Base-by-base conservation (phyloP, 2,113 vertebrate genomes). In the Aldabrachelys gigantea region DNA sequence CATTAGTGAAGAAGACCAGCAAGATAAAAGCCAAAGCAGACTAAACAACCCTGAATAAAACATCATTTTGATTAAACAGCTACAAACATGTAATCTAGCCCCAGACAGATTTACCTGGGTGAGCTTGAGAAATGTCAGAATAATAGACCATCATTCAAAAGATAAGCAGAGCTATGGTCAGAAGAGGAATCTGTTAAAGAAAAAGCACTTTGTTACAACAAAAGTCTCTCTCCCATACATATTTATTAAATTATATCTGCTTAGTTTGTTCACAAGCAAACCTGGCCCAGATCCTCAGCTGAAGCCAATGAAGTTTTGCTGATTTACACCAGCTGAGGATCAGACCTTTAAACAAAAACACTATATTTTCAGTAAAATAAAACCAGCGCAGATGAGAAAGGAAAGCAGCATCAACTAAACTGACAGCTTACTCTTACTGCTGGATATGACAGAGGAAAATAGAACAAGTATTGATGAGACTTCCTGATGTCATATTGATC, bases 21-120 rank as follows among this genome's bases (percentile, higher is more conserved):
- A 82, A 94, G 87, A 95, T 89, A 88, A 97, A 96, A 94, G 89
- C 35, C 88, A 85, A 62, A 89, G 38, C 17, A 85, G 75, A 92
- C 75, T 50, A n/a, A 91, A 92, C 54, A 41, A 13, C n/a, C 88
- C 78, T 96, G 87, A 97, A 94, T 91, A 82, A 0, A 0, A 80
- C 72, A 0, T 35, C 81, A 25, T 88, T 95, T 65, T 95, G 59
- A 84, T 78, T 83, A 95, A 95, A 96, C 47, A 52, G n/a, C 44
- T 94, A 8, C 75, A 94, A 93, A 89, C 56, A 91, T 75, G 72
- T 89, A 94, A 90, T 83, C 62, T 35, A 84, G 72, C 11, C 79
- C 38, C 75, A 49, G 80, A 88, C 57, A 84, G 76, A 56, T 94
- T 96, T 95, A 94, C 95, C 87, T 95, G 91, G 50, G 35, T 87